Percentiles rank a stretch among this genome's conserved stretches.
phyloP scores from a whole-genome alignment of 2,797 vertebrate species.

The Galago senegalensis region DNA sequence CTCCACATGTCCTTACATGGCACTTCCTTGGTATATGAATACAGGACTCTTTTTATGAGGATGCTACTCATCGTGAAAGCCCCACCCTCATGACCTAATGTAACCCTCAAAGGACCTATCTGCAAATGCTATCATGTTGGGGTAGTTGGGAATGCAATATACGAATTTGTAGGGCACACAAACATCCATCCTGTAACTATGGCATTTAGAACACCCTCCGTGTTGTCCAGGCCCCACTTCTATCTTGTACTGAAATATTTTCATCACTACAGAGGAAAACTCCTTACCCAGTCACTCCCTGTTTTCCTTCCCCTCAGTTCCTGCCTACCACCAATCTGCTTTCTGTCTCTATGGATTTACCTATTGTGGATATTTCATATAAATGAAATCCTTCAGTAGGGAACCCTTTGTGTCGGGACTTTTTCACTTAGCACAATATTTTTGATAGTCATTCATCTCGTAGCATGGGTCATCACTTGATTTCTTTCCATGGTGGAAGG shows the following conservation, averaged over 20 bases:
- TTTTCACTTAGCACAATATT: neutral
- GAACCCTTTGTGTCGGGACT: neutral
- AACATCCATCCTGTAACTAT: neutral
- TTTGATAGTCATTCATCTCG: neutral
- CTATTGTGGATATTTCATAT: neutral
- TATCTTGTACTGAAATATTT: neutral
- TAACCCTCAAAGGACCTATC: neutral
- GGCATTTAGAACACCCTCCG: neutral
- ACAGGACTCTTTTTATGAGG: neutral
- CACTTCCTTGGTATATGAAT: neutral
- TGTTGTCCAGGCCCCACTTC: no score
- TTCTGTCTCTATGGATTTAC: neutral
- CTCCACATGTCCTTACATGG: neutral
- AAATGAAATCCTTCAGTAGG: neutral
- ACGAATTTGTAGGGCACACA: neutral
- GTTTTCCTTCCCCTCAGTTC: neutral
- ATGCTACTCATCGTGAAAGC: neutral
- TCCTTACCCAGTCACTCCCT: neutral
- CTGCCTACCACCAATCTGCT: neutral
- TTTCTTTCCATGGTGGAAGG: constrained; percentile 3
- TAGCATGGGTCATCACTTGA: neutral
- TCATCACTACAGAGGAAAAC: neutral
- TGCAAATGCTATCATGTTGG: neutral
- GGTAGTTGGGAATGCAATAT: neutral
- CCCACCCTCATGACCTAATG: neutral